These are phyloP conservation scores for Scartelaos histophorus DNA, from an alignment of 2,113 vertebrate genomes.

Conservation along the genomic window DNA sequence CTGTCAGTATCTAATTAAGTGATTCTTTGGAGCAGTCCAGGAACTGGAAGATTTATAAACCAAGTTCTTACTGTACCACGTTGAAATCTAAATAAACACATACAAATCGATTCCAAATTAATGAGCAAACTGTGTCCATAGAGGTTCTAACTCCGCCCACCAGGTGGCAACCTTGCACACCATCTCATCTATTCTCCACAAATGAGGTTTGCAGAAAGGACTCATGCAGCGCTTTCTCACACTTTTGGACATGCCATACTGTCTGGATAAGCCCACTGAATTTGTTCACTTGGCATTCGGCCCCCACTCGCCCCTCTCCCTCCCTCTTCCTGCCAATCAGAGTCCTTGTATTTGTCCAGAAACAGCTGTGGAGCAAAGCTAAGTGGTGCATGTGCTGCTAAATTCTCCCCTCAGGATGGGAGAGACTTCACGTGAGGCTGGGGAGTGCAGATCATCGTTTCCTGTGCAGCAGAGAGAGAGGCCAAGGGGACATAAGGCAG, in stretches of 20 bases:
- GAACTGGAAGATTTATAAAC: too few relatives aligned
- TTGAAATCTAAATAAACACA: too few relatives aligned
- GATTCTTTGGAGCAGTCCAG: too few relatives aligned
- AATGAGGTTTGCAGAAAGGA: slow-evolving; percentile 35
- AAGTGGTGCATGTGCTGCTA: slow-evolving; percentile 63
- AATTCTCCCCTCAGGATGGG: slow-evolving; percentile 60
- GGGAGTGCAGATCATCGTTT: slow-evolving; percentile 59
- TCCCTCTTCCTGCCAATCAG: slow-evolving; percentile 32
- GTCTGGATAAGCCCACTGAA: slow-evolving; percentile 51
- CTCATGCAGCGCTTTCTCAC: slow-evolving; percentile 47
- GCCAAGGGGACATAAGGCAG: slow-evolving; percentile 62
- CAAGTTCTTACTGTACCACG: too few relatives aligned
- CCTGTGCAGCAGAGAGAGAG: slow-evolving; percentile 54
- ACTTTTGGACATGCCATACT: slow-evolving; percentile 35
- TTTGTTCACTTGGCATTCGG: slow-evolving; percentile 58
- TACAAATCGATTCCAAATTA: background rate
- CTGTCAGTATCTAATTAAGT: too few relatives aligned
- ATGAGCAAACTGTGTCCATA: background rate
- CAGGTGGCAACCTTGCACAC: background rate
- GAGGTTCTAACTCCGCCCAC: background rate
- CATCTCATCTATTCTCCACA: slow-evolving; percentile 34
- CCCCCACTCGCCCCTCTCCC: slow-evolving; percentile 14
- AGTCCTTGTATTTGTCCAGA: slow-evolving; percentile 60
- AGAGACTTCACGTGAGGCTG: slow-evolving; percentile 65
- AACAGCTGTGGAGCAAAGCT: slow-evolving; percentile 65